Conservation (phyloP, 2,113 vertebrate genomes). For the Alethe castanea region DNA sequence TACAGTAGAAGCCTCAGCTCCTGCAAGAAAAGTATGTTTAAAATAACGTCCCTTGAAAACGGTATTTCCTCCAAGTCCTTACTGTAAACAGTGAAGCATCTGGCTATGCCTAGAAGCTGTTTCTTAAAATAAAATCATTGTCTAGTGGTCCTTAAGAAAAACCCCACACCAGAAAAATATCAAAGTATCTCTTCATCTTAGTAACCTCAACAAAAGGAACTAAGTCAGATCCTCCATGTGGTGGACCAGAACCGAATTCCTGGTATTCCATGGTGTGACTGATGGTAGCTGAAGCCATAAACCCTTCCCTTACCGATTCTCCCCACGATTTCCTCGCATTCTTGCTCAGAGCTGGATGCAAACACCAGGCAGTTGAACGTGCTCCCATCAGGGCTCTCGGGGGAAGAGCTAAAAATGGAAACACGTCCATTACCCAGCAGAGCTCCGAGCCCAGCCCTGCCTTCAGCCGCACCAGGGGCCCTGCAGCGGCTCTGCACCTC, state of each 20-base stretch:
- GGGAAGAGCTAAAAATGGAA: conserved; percentile 74
- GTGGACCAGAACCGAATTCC: background rate
- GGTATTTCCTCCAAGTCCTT: background rate
- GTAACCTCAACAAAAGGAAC: background rate
- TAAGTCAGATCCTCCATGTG: background rate
- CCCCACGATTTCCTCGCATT: conserved; percentile 79
- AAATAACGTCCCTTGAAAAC: conserved; percentile 16
- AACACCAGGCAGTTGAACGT: conserved; percentile 80
- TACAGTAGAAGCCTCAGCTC: background rate
- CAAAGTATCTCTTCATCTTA: background rate
- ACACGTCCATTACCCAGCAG: background rate
- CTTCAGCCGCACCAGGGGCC: background rate
- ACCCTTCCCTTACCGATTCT: conserved; percentile 74
- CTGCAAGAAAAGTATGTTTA: background rate
- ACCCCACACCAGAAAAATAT: background rate
- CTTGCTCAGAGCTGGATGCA: conserved; percentile 56
- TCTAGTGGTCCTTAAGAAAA: background rate
- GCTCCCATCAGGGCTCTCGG: conserved; percentile 56
- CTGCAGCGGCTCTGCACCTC: rapidly evolving
- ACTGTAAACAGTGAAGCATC: background rate
- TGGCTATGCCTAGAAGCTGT: background rate
- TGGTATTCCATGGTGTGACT: rapidly evolving
- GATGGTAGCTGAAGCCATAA: background rate
- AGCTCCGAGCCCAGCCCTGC: background rate
- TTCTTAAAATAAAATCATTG: conserved; percentile 12